Evolutionary conservation across 2,797 vertebrate genomes (phyloP).

Genomic region (Lithobates sylvaticus): DNA sequence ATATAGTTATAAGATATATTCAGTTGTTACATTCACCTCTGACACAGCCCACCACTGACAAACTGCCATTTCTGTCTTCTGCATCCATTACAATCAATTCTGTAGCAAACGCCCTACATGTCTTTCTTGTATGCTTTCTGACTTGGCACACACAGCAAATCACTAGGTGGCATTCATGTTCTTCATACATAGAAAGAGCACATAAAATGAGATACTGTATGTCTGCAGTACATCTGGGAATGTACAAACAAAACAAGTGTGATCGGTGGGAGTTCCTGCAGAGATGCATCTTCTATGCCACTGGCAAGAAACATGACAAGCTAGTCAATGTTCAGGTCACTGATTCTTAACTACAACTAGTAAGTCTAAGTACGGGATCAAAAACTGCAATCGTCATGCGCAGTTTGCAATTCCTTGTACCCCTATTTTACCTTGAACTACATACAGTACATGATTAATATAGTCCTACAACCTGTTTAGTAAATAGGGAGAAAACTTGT

Average conservation of each 20-base stretch:
- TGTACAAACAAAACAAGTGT: slow-evolving; percentile 13
- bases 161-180: slow-evolving; percentile 18
- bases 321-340: neutral
- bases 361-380: neutral
- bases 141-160: neutral
- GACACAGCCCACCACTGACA: neutral
- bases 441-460: neutral
- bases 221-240: slow-evolving; percentile 6
- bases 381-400: neutral
- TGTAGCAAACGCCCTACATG: neutral
- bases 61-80: neutral
- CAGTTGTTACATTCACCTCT: neutral
- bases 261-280: slow-evolving; percentile 7
- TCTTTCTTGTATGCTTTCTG: neutral
- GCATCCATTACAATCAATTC: neutral
- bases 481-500: neutral
- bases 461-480: neutral
- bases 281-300: slow-evolving; percentile 2
- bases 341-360: neutral
- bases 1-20: neutral
- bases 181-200: neutral
- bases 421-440: neutral
- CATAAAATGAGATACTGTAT: neutral
- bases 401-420: neutral
- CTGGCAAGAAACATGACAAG: slow-evolving; percentile 2